Evolutionary conservation across 1,140 invertebrate genomes (phyloP), one percentile per base, ranked within the genome.

Genomic region (Diachasmimorpha longicaudata): DNA sequence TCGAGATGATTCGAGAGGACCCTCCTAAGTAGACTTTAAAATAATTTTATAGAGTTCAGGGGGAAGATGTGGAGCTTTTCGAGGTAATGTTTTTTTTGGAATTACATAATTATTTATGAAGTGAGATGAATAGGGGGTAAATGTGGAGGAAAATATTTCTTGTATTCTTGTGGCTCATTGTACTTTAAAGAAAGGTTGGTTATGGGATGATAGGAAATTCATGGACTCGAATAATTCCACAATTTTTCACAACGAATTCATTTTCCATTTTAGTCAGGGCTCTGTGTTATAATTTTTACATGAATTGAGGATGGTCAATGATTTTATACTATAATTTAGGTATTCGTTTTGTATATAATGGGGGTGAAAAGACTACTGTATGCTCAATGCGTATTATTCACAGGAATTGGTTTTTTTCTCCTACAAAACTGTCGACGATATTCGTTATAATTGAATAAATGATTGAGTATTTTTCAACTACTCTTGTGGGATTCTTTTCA

Each of bases 1-100:
- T 89, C 76, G 88, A 90, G 86, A 89, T 89, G 87, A 87, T 90
- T 48, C 82, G 88, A 66, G 88, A 89, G 78, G 87, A 88, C 79
- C 86, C 86, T 13, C 83, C 87, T 16, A 88, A 89, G 80, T 52
- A 52, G 52, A 14, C 31, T 52, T n/a, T 67, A 37, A 42, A 3
- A 31, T 10, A 9, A 66, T 25, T 79, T 79, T 72, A 52, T 77
- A 55, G 66, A 74, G 44, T 1, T 58, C 21, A 48, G 69, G 70
- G 6, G 21, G n/a, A 39, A 46, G 11, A 39, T 10, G 19, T 63
- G 72, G 36, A 36, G 13, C 23, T 36, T n/a, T 6, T 66, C 25
- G 14, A 55, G 21, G 16, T 55, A 10, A 55, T 23, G 13, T 6
- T 31, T 23, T 31, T 66, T 31, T 31, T 19, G 2, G 3, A 42